These are phyloP conservation scores for Columba guinea DNA, from an alignment of 2,797 vertebrate species.

Conservation along the genomic window DNA sequence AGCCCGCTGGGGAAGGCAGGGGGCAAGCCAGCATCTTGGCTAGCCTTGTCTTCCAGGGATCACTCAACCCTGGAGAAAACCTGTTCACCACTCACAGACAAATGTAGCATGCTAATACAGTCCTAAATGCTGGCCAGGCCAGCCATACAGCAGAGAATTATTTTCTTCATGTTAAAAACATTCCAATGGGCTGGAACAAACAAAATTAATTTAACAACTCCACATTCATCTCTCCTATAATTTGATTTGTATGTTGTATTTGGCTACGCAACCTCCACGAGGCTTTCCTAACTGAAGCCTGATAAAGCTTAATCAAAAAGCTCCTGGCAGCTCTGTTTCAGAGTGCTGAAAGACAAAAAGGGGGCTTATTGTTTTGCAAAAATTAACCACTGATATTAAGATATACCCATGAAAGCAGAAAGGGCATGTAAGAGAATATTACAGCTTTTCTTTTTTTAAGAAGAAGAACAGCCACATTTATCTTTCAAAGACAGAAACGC, in stretches of 20 bases:
- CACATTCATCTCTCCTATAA: conserved; percentile 60
- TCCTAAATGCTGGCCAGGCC: conserved; percentile 10
- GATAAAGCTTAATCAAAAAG: conserved; percentile 58
- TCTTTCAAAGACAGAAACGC: neutral
- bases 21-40: neutral
- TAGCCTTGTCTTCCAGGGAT: neutral
- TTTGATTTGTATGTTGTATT: conserved; percentile 68
- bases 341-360: neutral
- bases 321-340: conserved; percentile 34
- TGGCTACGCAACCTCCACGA: conserved; percentile 49
- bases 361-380: neutral
- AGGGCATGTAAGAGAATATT: neutral
- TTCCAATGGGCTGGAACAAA: conserved; percentile 68
- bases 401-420: neutral
- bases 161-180: conserved; percentile 64
- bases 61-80: conserved; percentile 56
- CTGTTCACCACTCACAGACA: conserved; percentile 15
- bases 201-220: conserved; percentile 69
- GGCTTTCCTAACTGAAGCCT: conserved; percentile 50
- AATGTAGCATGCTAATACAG: conserved; percentile 21
- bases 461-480: neutral
- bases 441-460: neutral
- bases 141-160: conserved; percentile 44
- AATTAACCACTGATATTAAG: neutral
- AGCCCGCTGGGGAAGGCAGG: neutral